Evolutionary conservation across 2,113 vertebrate genomes (phyloP).

Genomic region (Apeltes quadracus): DNA sequence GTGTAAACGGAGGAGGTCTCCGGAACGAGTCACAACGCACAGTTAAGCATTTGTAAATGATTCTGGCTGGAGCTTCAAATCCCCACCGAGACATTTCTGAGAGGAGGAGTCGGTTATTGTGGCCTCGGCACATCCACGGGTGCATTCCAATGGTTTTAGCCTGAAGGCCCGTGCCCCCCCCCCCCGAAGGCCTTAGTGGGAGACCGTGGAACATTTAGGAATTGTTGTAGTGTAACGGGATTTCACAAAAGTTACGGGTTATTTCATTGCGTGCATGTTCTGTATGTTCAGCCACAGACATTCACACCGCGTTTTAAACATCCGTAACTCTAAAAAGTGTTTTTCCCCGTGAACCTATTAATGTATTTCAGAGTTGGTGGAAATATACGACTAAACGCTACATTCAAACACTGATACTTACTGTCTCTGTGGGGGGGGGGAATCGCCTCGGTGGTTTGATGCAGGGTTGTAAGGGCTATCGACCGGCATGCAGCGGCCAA

Average conservation of each 20-base stretch:
- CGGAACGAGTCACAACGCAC: background rate
- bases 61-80: conserved; percentile 4
- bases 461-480: conserved; percentile 26
- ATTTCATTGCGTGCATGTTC: background rate
- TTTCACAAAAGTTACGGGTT: conserved; percentile 27
- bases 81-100: background rate
- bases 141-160: conserved; percentile 50
- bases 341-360: conserved; percentile 9
- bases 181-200: conserved; percentile 37
- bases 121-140: conserved; percentile 15
- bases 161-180: conserved; percentile 36
- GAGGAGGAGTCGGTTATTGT: conserved; percentile 12
- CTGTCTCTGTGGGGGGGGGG: conserved; percentile 16
- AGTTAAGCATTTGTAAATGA: conserved; percentile 13
- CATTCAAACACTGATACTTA: conserved; percentile 13
- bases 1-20: background rate
- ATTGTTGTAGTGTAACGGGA: conserved; percentile 59
- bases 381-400: background rate
- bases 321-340: background rate
- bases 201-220: conserved; percentile 28
- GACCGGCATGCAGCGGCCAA: conserved; percentile 36
- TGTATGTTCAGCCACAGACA: background rate
- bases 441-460: conserved; percentile 27
- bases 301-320: background rate
- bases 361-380: conserved; percentile 4